phyloP scores from a whole-genome alignment of 2,888 invertebrate genomes.

The Drosophila acutilabella region DNA sequence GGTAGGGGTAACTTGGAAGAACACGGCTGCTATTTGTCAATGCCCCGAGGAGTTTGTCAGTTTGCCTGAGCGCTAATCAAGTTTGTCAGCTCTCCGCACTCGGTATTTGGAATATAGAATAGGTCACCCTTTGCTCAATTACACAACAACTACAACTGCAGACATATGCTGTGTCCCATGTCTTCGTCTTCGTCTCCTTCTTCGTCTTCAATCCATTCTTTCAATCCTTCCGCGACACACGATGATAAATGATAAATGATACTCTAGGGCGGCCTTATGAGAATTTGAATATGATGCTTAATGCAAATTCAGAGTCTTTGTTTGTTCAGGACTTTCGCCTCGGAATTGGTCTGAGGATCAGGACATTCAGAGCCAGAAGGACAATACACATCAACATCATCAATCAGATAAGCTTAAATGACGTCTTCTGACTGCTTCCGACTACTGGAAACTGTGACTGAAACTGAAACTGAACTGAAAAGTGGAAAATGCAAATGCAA shows the following conservation, averaged over 20 bases:
- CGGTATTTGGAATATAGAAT: conserved; percentile 20
- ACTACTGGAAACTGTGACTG: conserved; percentile 34
- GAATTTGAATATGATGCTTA: conserved; percentile 77
- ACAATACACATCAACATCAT: conserved; percentile 74
- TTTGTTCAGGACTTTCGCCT: conserved; percentile 74
- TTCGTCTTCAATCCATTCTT: conserved; percentile 17
- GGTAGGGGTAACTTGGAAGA: not conserved
- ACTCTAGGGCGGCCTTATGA: conserved; percentile 62
- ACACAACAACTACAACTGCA: conserved; percentile 41
- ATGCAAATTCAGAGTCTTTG: conserved; percentile 70
- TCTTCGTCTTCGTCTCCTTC: conserved; percentile 1
- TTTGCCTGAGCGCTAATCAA: conserved; percentile 36
- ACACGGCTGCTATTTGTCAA: conserved; percentile 11
- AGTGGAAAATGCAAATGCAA: conserved; percentile 69
- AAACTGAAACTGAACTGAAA: too few species aligned
- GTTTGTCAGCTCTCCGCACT: conserved; percentile 50
- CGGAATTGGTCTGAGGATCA: conserved; percentile 19
- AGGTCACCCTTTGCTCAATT: conserved; percentile 76
- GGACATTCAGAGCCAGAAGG: conserved; percentile 28
- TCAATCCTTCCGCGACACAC: conserved; percentile 30
- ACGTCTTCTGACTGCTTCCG: conserved; percentile 60
- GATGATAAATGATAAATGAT: conserved; percentile 80
- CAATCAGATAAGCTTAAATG: conserved; percentile 81
- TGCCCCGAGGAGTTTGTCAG: conserved; percentile 42
- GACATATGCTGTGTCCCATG: conserved; percentile 32